Evolutionary conservation across 2,797 vertebrate species (phyloP), one percentile per base, ranked within the genome.

Genomic region (Euthynnus affinis): DNA sequence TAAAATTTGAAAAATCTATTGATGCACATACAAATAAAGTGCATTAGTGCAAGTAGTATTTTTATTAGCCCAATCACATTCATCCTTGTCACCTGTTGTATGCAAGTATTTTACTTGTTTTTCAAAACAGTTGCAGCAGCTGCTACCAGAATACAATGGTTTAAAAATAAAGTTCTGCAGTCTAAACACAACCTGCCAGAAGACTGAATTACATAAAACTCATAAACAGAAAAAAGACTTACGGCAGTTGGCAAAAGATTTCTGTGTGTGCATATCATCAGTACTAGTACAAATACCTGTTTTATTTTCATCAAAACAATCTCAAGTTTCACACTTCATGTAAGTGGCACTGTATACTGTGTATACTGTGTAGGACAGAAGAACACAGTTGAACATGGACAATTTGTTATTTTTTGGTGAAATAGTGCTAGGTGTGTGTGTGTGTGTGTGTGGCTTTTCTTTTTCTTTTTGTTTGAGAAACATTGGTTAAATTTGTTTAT

Each of bases 261-360:
- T 66, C 5, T 29, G 42, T 69, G 49, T 65, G 49, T 46, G 52
- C 52, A 48, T 48, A 44, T 76, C 37, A 40, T 32, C 27, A 71
- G 46, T 25, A 65, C 37, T 62, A 53, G 4, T 48, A 4, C n/a
- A 58, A 81, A 82, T 78, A 71, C 71, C 57, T 70, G 27, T 63
- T 80, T 72, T 81, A 84, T 81, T 58, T 74, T 77, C 68, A 77
- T 76, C 63, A 71, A 88, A 85, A 88, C 71, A 81, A 76, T 71
- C 71, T 74, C 58, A 25, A 57, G 78, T 81, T 81, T 82, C 74
- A 71, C 37, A 29, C 22, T 71, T 42, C 49, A 73, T 52, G 51
- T 73, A 62, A 82, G 14, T 49, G 48, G 80, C 68, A 80, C 52
- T 59, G 56, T 70, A 25, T 68, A 55, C 52, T 51, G 2, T 29